Evolutionary conservation across 2,113 vertebrate species (phyloP).

Genomic region (Hydrochoerus hydrochaeris): DNA sequence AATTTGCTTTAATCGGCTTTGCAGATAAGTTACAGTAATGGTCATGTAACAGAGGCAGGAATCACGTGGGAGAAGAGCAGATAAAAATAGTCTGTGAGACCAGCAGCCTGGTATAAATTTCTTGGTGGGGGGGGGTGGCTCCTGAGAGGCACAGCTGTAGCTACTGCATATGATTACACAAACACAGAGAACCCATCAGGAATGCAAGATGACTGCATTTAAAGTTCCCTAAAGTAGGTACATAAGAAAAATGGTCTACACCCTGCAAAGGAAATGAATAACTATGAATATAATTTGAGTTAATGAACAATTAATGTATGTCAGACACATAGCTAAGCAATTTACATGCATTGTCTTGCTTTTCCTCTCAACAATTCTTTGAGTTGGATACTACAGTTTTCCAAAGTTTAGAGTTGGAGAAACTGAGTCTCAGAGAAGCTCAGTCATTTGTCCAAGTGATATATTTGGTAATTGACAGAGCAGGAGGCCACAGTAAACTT

Average conservation of each 20-base stretch:
- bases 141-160: conserved; percentile 6
- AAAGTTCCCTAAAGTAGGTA: not conserved
- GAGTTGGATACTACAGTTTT: not conserved
- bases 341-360: not conserved
- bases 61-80: not conserved
- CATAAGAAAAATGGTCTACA: not conserved
- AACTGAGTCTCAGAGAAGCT: not conserved
- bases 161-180: not conserved
- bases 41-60: not conserved
- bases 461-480: not conserved
- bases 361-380: not conserved
- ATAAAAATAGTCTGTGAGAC: not conserved
- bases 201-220: not conserved
- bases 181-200: not conserved
- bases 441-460: not conserved
- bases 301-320: not conserved
- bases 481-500: not conserved
- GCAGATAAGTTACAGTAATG: not conserved
- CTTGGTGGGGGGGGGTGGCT: not conserved
- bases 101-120: not conserved
- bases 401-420: not conserved
- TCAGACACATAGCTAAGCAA: not conserved
- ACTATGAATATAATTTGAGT: not conserved
- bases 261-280: not conserved
- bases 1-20: not conserved